Evolutionary conservation across 2,113 vertebrate genomes (phyloP).

Genomic region (Glaucidium brasilianum): DNA sequence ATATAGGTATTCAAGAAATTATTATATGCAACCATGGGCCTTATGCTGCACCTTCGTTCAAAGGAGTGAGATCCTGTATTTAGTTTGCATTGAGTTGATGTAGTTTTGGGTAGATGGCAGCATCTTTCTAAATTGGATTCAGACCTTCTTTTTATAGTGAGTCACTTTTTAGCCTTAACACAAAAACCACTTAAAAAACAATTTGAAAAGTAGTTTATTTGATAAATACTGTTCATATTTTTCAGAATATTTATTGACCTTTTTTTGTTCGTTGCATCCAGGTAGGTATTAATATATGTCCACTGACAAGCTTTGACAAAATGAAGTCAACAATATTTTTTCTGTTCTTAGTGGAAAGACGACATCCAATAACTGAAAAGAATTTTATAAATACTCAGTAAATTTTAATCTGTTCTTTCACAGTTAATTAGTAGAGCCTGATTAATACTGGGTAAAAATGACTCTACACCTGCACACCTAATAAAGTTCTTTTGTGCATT

Average conservation of each 20-base stretch:
- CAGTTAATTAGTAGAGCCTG: not conserved
- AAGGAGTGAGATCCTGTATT: not conserved
- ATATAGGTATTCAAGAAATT: not conserved
- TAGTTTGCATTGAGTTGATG: not conserved
- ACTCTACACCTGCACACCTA: not conserved
- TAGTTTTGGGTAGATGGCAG: not conserved
- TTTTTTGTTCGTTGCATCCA: not conserved
- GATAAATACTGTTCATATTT: not conserved
- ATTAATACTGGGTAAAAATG: not conserved
- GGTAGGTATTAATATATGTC: not conserved
- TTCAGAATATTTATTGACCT: not conserved
- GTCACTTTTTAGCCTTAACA: not conserved
- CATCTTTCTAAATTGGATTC: not conserved
- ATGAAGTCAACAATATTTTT: not conserved
- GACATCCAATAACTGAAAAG: not conserved
- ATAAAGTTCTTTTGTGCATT: not conserved
- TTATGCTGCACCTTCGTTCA: not conserved
- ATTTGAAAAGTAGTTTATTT: not conserved
- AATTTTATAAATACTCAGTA: not conserved
- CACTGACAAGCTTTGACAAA: not conserved
- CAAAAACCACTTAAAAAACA: not conserved
- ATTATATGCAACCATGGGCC: fast-evolving
- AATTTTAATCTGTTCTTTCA: not conserved
- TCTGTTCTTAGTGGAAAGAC: not conserved
- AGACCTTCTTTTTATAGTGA: not conserved